Conservation (phyloP, 2,888 invertebrate species). For the Ctenicera cuprea region DNA sequence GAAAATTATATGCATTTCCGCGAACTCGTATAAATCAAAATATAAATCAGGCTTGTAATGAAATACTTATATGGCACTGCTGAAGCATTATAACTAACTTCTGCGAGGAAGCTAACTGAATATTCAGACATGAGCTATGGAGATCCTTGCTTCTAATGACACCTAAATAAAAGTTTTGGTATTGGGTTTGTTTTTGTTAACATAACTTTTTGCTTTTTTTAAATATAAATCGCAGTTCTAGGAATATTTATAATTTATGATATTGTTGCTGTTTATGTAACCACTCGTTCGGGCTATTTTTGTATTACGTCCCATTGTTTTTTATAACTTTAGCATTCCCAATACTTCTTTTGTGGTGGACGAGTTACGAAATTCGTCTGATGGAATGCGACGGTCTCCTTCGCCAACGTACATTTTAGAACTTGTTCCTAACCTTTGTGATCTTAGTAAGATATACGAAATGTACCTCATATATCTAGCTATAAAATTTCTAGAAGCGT, state of each 20-base stretch:
- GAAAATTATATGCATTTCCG: slow-evolving; percentile 48
- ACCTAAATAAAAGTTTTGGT: slow-evolving; percentile 16
- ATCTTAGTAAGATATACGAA: slow-evolving; percentile 30
- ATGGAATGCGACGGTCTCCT: slow-evolving; percentile 48
- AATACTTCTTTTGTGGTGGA: slow-evolving; percentile 32
- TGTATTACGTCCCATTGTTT: neutral
- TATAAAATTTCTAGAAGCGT: slow-evolving; percentile 34
- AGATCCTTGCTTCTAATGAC: neutral
- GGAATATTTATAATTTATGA: neutral
- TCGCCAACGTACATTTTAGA: slow-evolving; percentile 32
- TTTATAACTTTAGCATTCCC: slow-evolving; percentile 7
- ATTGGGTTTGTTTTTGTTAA: neutral
- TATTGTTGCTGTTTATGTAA: slow-evolving; percentile 11
- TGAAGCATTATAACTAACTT: slow-evolving; percentile 38
- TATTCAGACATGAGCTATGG: slow-evolving; percentile 32
- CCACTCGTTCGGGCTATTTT: neutral
- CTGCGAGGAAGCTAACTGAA: slow-evolving; percentile 40
- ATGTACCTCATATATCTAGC: slow-evolving; percentile 21
- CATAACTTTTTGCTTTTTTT: too few relatives aligned
- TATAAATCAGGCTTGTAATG: slow-evolving; percentile 71
- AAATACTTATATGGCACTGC: slow-evolving; percentile 70
- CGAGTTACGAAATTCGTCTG: slow-evolving; percentile 44
- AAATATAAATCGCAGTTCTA: neutral
- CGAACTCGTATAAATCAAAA: slow-evolving; percentile 43
- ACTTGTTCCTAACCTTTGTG: slow-evolving; percentile 40